Base-by-base conservation (phyloP, 2,888 invertebrate species). In the Plagodis dolabraria region DNA sequence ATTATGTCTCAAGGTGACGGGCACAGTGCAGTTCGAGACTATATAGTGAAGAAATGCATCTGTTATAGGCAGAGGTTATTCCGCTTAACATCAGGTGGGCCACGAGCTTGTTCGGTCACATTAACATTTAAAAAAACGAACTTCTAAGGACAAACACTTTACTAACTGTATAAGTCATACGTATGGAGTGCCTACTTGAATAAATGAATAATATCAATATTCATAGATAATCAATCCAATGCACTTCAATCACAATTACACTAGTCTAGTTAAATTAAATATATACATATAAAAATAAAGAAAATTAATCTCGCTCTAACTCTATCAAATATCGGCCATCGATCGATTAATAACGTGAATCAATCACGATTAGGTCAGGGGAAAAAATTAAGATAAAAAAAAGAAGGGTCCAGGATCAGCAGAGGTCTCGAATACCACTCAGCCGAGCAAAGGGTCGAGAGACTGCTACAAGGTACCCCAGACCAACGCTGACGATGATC, bases 391-490 rank as follows among this genome's bases (percentile, higher is more conserved):
- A 92, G 93, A 93, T 93, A 93, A 93, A 93, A 93, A 90, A 77
- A 63, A 58, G 73, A 53, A 49, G 47, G 47, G 63, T 74, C 79
- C 87, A 89, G 89, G 92, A 92, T 93, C 93, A 93, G 93, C 92
- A 93, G 92, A 91, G 91, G 93, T 93, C 93, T 93, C 93, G 93
- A 93, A 93, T 93, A 93, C 93, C 93, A 83, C 71, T 79, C 85
- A 84, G 83, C 88, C 86, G 79, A 71, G 83, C 71, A 77, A 76
- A 77, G 73, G 79, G 80, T 75, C 66, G 73, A 60, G 72, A 75
- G 85, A 80, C 86, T 79, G 77, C 72, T 65, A 48, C 68, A 69
- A 79, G 92, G 91, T 88, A 92, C 92, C 90, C 93, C 88, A 90
- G 92, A 92, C 92, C 89, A 90, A 89, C 87, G 89, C 91, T 91